Conservation (phyloP, 2,113 vertebrate genomes). For the Rutilus rutilus region DNA sequence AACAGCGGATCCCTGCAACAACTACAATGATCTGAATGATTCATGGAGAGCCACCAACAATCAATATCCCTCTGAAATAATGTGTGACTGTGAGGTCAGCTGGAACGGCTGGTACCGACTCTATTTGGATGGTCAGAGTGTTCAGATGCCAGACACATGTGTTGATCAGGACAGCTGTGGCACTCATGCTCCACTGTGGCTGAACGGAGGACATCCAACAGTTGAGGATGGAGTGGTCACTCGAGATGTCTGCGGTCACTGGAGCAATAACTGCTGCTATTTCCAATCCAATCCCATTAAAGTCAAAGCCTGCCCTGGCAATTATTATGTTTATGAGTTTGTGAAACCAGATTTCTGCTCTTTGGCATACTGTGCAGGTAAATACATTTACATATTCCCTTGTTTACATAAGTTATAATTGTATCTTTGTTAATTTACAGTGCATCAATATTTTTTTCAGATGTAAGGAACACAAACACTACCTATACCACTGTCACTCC, state of each 20-base stretch:
- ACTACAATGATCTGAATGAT: neutral
- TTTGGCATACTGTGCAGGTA: constrained; percentile 53
- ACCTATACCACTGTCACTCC: neutral
- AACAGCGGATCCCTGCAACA: neutral
- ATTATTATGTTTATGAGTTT: constrained; percentile 53
- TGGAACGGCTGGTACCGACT: constrained; percentile 52
- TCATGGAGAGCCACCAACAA: constrained; percentile 14
- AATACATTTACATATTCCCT: neutral
- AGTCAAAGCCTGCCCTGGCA: constrained; percentile 47
- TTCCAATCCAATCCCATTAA: neutral
- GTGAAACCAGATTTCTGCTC: neutral
- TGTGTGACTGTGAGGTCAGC: constrained; percentile 8
- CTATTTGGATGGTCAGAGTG: neutral
- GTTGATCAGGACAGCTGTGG: neutral
- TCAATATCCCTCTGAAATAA: neutral
- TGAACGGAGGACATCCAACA: constrained; percentile 33
- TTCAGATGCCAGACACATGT: constrained; percentile 34
- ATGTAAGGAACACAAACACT: neutral
- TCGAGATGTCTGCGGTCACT: constrained; percentile 38
- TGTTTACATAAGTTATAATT: neutral
- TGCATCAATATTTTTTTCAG: constrained; percentile 1
- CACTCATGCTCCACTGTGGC: constrained; percentile 9
- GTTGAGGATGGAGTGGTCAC: constrained; percentile 42
- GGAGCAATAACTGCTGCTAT: constrained; percentile 26
- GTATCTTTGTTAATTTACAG: neutral